Percentiles rank a stretch among this genome's conserved stretches.
Evolutionary conservation across 2,888 invertebrate genomes (phyloP).

Genomic region (Hypolimnas misippus): DNA sequence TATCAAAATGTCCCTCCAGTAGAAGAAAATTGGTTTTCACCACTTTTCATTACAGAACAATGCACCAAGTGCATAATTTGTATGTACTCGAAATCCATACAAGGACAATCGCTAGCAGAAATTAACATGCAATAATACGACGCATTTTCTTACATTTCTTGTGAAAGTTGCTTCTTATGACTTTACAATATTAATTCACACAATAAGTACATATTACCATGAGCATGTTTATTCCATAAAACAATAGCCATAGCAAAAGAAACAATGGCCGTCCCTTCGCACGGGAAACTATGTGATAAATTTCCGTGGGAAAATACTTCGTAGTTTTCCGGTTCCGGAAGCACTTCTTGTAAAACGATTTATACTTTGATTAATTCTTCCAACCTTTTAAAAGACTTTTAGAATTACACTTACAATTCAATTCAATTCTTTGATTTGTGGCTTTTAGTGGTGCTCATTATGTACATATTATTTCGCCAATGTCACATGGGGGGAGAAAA

Average conservation of each 20-base stretch:
- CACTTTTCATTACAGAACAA: too few species aligned
- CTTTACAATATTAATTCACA: slow-evolving; percentile 7
- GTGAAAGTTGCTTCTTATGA: slow-evolving; percentile 10
- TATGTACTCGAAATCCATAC: too few species aligned
- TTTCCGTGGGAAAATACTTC: slow-evolving; percentile 25
- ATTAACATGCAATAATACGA: too few species aligned
- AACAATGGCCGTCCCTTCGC: slow-evolving; percentile 20
- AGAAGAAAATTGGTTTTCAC: too few species aligned
- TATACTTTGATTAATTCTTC: background rate
- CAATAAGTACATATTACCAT: background rate
- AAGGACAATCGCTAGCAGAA: too few species aligned
- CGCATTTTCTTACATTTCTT: background rate
- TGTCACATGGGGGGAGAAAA: too few species aligned
- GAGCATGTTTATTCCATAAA: background rate
- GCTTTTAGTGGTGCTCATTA: too few species aligned
- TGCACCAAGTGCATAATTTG: too few species aligned
- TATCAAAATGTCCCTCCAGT: too few species aligned
- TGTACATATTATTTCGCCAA: too few species aligned
- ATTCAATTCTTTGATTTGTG: too few species aligned
- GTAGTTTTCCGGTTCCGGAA: slow-evolving; percentile 8
- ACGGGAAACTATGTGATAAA: slow-evolving; percentile 20
- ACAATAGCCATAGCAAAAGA: slow-evolving; percentile 1
- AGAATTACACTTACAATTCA: background rate
- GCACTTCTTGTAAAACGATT: background rate
- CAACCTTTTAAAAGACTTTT: too few species aligned